Conservation (phyloP, 1,140 invertebrate genomes). For the Asbolus verrucosus region DNA sequence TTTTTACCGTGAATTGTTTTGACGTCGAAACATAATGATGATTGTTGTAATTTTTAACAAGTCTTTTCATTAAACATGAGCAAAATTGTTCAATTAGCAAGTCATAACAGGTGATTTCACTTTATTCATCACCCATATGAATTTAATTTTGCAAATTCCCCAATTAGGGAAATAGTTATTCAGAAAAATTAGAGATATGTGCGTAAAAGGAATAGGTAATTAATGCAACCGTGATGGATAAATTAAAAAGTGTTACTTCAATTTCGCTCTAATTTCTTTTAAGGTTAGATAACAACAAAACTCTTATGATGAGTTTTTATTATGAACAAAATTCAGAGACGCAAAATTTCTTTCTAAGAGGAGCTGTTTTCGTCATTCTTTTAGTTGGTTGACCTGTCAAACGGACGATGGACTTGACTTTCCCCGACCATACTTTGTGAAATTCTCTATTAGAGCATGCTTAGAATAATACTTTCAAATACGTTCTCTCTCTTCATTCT, state of each 20-base stretch:
- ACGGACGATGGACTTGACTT: conserved; percentile 48
- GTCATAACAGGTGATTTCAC: too few species aligned
- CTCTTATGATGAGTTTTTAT: neutral
- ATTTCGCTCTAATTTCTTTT: neutral
- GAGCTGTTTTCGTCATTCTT: conserved; percentile 18
- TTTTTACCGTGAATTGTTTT: neutral
- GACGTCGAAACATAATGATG: too few species aligned
- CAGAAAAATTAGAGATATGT: too few species aligned
- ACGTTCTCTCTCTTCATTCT: conserved; percentile 43
- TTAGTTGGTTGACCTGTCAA: conserved; percentile 39
- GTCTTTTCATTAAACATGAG: too few species aligned
- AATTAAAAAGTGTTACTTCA: too few species aligned
- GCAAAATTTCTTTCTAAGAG: conserved; percentile 15
- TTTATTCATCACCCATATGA: too few species aligned
- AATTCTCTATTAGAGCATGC: conserved; percentile 51
- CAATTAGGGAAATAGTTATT: too few species aligned
- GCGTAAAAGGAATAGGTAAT: too few species aligned
- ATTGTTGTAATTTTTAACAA: too few species aligned
- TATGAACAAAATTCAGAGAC: neutral
- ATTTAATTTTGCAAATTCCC: too few species aligned
- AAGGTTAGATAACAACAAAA: neutral
- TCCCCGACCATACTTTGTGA: conserved; percentile 47
- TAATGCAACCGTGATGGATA: neutral
- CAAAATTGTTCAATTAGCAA: too few species aligned
- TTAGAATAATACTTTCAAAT: conserved; percentile 49